Base-by-base conservation (phyloP, 2,888 invertebrate species). In the Drosophila niveifrons region DNA sequence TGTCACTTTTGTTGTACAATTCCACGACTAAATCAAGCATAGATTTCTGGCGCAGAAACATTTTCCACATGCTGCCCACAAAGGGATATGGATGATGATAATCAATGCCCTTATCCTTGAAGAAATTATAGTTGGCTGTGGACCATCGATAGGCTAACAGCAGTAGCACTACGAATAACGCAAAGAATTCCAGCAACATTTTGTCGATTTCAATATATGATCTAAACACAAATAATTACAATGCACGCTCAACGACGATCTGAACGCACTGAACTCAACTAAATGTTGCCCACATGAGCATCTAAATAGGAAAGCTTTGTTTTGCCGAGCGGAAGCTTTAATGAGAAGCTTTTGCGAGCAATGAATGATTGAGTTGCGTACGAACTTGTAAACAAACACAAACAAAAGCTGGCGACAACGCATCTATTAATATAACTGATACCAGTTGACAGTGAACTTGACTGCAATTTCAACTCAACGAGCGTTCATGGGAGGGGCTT, bases 91-190 rank as follows among this genome's bases (percentile, higher is more conserved):
- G 75, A 2, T 56, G 66, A 18, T 65, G 31, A 29, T 67, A 73
- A 0, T 80, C 78, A n/a, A 91, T 70, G 9, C 88, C 86, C 0
- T 73, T 79, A 2, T 90, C 76, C 56, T 84, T 64, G 55, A 90
- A 91, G 51, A 66, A 86, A 46, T 82, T 75, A 73, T 80, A 78
- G 13, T 74, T 79, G 11, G 72, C 51, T 4, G 75, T 80, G n/a
- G 80, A 64, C 90, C 90, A 91, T 34, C 84, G 88, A 63, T 91
- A 91, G 47, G 73, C 72, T 51, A 88, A 53, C 58, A 78, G 34
- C 41, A 84, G 39, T 11, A 50, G 3, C n/a, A 39, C 36, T 6
- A 39, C 36, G n/a, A 39, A n/a, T 6, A 39, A n/a, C 36, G 36
- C 36, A 3, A 39, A 7, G n/a, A n/a, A n/a, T 13, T 43, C 43